phyloP scores from a whole-genome alignment of 2,797 vertebrate species.

The Gallinago stenura region DNA sequence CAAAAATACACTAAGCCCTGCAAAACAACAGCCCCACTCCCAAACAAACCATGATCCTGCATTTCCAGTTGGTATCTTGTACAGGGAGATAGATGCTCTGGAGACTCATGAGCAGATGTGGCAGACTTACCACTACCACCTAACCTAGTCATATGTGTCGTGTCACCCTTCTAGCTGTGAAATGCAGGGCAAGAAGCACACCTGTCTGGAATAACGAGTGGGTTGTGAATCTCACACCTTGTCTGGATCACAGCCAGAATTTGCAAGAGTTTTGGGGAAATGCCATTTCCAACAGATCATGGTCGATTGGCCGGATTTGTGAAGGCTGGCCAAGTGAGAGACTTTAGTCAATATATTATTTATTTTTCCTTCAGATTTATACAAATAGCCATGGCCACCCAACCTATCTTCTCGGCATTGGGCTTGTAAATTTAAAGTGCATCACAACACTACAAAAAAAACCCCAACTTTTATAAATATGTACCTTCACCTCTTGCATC shows the following conservation, averaged over 20 bases:
- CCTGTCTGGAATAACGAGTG: not conserved
- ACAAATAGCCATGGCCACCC: not conserved
- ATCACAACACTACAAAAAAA: not conserved
- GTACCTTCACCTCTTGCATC: not conserved
- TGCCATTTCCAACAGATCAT: not conserved
- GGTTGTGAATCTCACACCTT: not conserved
- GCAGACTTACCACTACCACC: not conserved
- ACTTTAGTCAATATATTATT: not conserved
- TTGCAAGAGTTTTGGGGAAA: not conserved
- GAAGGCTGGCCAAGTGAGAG: not conserved
- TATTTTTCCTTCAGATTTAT: not conserved
- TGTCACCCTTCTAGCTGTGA: not conserved
- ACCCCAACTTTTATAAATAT: not conserved
- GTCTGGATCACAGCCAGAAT: not conserved
- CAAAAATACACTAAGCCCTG: not conserved
- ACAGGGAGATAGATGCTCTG: not conserved
- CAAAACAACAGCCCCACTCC: not conserved
- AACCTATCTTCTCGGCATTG: not conserved
- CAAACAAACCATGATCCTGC: not conserved
- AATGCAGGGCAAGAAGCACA: not conserved
- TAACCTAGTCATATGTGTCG: not conserved
- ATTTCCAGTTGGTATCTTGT: not conserved
- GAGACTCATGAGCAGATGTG: not conserved
- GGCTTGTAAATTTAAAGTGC: not conserved
- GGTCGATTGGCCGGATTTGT: not conserved